Conservation (phyloP, 2,888 invertebrate genomes). For the Seira ritae region DNA sequence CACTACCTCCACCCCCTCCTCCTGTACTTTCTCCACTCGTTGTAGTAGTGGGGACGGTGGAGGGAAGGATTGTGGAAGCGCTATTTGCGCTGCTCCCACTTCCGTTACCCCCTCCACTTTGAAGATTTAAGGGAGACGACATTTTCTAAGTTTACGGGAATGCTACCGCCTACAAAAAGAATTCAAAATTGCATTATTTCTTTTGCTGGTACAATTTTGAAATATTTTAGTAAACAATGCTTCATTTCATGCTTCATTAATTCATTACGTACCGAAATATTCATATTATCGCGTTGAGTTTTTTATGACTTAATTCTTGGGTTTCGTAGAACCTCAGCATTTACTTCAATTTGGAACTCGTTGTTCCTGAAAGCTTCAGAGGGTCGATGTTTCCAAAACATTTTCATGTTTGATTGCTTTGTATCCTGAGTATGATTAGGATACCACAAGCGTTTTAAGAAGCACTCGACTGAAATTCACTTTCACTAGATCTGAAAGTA, state of each 20-base stretch:
- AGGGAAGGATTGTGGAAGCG: background rate
- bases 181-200: background rate
- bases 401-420: too few species aligned
- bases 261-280: background rate
- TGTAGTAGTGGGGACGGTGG: background rate
- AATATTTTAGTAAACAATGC: too few species aligned
- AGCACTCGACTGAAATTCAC: too few species aligned
- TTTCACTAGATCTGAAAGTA: too few species aligned
- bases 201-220: too few species aligned
- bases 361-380: too few species aligned
- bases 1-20: constrained; percentile 9
- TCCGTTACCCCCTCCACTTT: background rate
- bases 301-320: background rate
- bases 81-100: background rate
- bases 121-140: background rate
- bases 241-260: too few species aligned
- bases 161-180: too few species aligned
- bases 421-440: too few species aligned
- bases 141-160: background rate
- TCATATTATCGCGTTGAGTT: background rate
- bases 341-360: background rate
- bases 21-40: background rate
- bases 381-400: too few species aligned
- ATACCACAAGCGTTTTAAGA: too few species aligned
- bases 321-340: background rate